Evolutionary conservation across 1,140 invertebrate genomes (phyloP).

Genomic region (Camponotus vicinus): DNA sequence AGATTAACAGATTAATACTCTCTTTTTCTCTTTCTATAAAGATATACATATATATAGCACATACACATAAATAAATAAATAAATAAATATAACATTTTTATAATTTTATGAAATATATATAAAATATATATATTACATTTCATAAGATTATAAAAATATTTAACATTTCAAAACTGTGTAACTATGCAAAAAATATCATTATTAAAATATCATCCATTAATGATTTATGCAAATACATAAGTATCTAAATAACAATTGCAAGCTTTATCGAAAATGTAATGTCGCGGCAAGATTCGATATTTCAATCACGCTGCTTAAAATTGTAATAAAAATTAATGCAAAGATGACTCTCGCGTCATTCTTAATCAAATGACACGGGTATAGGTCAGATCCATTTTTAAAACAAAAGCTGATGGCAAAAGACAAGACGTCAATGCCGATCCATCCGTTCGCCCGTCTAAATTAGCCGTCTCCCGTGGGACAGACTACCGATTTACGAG

Average conservation of each 20-base stretch:
- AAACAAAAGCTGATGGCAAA: slow-evolving; percentile 28
- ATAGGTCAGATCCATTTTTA: slow-evolving; percentile 25
- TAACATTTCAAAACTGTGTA: neutral
- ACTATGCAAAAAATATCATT: neutral
- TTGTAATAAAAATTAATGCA: neutral
- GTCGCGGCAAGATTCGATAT: neutral
- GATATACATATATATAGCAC: too few relatives aligned
- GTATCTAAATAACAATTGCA: slow-evolving; percentile 8
- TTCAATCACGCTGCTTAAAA: neutral
- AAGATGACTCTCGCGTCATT: neutral
- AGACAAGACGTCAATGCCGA: slow-evolving; percentile 13
- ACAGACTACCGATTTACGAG: slow-evolving; percentile 4
- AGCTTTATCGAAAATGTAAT: slow-evolving; percentile 23
- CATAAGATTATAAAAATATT: neutral
- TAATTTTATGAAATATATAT: too few relatives aligned
- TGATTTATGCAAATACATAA: neutral
- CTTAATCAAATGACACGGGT: neutral
- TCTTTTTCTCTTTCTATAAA: neutral
- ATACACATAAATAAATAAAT: too few relatives aligned
- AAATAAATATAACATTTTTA: too few relatives aligned
- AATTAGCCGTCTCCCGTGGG: slow-evolving; percentile 43
- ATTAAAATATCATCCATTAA: neutral
- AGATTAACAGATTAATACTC: neutral
- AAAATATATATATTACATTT: neutral
- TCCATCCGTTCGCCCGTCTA: slow-evolving; percentile 13